Evolutionary conservation across 1,140 invertebrate genomes (phyloP).

Genomic region (Delia radicum): DNA sequence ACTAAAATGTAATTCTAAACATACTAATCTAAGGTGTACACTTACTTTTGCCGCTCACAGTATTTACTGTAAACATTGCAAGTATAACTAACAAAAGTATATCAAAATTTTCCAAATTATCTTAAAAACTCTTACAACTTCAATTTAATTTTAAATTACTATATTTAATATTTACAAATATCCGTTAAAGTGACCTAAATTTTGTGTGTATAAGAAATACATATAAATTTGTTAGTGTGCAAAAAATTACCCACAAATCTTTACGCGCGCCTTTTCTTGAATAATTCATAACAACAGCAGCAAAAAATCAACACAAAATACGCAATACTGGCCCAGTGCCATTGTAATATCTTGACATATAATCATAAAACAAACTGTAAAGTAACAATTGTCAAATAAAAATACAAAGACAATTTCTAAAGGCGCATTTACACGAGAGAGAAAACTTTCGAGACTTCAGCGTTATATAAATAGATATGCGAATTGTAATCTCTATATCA

Average conservation of each 20-base stretch:
- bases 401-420: background rate
- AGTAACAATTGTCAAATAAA: background rate
- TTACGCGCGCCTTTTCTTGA: background rate
- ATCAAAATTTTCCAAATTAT: too few species aligned
- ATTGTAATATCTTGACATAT: background rate
- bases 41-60: background rate
- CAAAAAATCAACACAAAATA: background rate
- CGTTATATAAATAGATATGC: too few species aligned
- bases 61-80: too few species aligned
- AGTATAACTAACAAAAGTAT: too few species aligned
- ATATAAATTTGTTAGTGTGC: background rate
- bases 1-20: too few species aligned
- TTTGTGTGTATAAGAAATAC: background rate
- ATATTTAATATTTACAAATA: background rate
- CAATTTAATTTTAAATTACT: background rate
- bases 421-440: too few species aligned
- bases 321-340: constrained; percentile 2
- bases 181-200: background rate
- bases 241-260: background rate
- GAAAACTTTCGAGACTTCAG: too few species aligned
- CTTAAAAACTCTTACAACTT: too few species aligned
- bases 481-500: too few species aligned
- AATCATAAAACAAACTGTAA: background rate
- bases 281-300: background rate
- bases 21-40: background rate